These are phyloP conservation scores for Discoglossus pictus DNA, from an alignment of 2,797 vertebrate genomes.

Conservation along the genomic window DNA sequence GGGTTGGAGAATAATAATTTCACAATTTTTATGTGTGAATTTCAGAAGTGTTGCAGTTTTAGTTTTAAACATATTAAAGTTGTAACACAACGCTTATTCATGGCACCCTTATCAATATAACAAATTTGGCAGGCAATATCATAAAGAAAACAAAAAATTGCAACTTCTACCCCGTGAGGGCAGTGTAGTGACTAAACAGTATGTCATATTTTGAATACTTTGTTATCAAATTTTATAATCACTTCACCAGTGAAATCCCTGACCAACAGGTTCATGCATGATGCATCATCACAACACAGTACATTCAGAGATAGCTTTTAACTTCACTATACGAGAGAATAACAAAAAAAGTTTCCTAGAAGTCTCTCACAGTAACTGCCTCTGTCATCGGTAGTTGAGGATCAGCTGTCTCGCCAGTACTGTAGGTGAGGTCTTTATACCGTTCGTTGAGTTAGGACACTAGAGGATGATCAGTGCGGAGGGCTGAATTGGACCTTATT, in stretches of 20 bases:
- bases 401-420: constrained; percentile 70
- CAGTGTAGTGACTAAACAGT: constrained; percentile 74
- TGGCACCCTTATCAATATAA: constrained; percentile 71
- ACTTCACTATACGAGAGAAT: constrained; percentile 61
- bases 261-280: constrained; percentile 81
- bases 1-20: constrained; percentile 67
- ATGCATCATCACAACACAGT: constrained; percentile 79
- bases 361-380: constrained; percentile 84
- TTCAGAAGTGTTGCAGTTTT: constrained; percentile 72
- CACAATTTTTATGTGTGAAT: constrained; percentile 53
- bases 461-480: constrained; percentile 74
- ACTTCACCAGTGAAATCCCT: constrained; percentile 77
- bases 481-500: constrained; percentile 90
- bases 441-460: constrained; percentile 71
- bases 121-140: constrained; percentile 74
- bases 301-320: constrained; percentile 80
- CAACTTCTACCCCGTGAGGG: constrained; percentile 70
- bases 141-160: constrained; percentile 66
- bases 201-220: constrained; percentile 75
- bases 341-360: constrained; percentile 70
- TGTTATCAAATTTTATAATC: constrained; percentile 59
- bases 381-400: constrained; percentile 75
- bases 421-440: constrained; percentile 74
- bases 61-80: constrained; percentile 65
- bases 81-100: constrained; percentile 62